Evolutionary conservation across 2,888 invertebrate species (phyloP).

Genomic region (Sarcophaga rosellei): DNA sequence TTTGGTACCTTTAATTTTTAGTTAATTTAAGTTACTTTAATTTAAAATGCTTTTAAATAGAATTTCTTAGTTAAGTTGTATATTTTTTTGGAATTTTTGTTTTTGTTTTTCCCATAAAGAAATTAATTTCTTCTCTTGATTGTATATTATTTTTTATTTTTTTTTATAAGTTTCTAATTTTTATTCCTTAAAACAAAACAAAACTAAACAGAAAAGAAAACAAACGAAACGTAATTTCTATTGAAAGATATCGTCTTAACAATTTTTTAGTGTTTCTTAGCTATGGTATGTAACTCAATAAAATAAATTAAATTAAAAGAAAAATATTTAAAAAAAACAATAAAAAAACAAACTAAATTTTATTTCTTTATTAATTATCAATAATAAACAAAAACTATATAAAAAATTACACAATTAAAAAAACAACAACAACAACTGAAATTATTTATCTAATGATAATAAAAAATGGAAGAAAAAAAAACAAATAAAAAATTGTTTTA

Average conservation of each 20-base stretch:
- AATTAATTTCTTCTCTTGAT: neutral
- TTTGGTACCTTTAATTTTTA: slow-evolving; percentile 59
- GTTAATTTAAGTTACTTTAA: slow-evolving; percentile 44
- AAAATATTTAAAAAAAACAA: neutral
- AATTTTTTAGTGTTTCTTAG: slow-evolving; percentile 58
- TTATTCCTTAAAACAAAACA: slow-evolving; percentile 43
- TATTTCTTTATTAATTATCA: slow-evolving; percentile 55
- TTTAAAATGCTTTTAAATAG: neutral
- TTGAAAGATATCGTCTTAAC: neutral
- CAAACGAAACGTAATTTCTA: neutral
- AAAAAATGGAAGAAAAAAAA: neutral
- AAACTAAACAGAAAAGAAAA: slow-evolving; percentile 14
- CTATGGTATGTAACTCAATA: slow-evolving; percentile 55
- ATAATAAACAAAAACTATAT: slow-evolving; percentile 3
- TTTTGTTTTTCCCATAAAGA: neutral
- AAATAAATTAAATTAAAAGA: neutral
- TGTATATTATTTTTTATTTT: slow-evolving; percentile 52
- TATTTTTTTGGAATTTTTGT: slow-evolving; percentile 27
- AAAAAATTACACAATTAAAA: slow-evolving; percentile 51
- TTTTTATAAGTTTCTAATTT: slow-evolving; percentile 15
- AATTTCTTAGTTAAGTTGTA: slow-evolving; percentile 49
- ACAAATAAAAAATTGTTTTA: neutral
- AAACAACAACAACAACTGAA: slow-evolving; percentile 41
- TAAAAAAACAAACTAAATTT: slow-evolving; percentile 14
- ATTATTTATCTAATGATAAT: slow-evolving; percentile 57